A percentile compares a stretch with the other conserved stretches of the same genome.
phyloP scores from a whole-genome alignment of 2,797 vertebrate genomes.

The Mus minutoides region DNA sequence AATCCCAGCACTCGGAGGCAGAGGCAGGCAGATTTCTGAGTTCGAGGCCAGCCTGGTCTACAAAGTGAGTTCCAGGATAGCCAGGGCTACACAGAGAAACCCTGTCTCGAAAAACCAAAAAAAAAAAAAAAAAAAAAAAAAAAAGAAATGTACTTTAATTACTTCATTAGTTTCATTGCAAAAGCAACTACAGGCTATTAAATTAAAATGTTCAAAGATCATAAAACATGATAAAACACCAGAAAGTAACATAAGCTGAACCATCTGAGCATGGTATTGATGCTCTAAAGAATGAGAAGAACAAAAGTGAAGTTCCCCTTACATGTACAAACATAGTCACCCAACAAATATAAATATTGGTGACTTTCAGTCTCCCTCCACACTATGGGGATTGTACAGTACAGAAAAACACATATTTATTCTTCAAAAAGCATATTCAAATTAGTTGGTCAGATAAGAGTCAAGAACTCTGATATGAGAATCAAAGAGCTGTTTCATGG shows the following conservation, averaged over 20 bases:
- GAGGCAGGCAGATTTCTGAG: no score
- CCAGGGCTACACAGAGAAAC: no score
- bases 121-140: no score
- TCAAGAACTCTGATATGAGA: neutral
- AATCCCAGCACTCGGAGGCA: no score
- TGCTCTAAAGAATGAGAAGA: constrained; percentile 14
- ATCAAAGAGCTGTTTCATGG: constrained; percentile 6
- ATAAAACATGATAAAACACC: constrained; percentile 17
- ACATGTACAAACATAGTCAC: neutral
- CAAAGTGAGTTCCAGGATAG: no score
- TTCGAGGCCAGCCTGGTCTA: no score
- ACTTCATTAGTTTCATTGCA: constrained; percentile 50
- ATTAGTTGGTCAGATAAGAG: neutral
- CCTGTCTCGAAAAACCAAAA: no score
- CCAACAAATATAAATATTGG: neutral
- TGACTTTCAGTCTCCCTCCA: neutral
- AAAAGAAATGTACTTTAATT: constrained; percentile 38
- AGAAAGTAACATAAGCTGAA: neutral
- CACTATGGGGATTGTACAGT: neutral
- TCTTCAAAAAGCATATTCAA: constrained; percentile 38
- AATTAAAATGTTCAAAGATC: constrained; percentile 38
- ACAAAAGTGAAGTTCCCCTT: neutral
- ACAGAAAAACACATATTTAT: neutral
- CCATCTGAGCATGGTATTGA: neutral
- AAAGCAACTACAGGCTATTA: constrained; percentile 9